Percentiles rank a stretch among this genome's conserved stretches.
These are phyloP conservation scores for Entelurus aequoreus DNA, from an alignment of 2,113 vertebrate genomes.

Conservation along the genomic window DNA sequence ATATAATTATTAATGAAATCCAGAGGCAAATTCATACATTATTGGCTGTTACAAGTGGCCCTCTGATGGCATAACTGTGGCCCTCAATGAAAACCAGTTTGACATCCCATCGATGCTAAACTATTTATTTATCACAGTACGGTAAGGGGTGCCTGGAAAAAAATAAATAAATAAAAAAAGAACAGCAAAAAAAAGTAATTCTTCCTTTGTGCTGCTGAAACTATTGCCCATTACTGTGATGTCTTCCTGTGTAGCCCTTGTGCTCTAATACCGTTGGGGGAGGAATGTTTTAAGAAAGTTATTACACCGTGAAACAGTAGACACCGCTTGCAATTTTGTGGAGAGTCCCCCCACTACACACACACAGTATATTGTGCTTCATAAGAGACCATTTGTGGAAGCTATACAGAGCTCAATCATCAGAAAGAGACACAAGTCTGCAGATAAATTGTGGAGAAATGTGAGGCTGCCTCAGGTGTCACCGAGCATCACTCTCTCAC, in stretches of 20 bases:
- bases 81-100: too few species aligned
- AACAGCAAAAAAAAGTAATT: neutral
- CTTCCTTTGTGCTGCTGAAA: neutral
- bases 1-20: too few species aligned
- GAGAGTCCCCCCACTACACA: slow-evolving; percentile 75
- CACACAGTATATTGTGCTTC: slow-evolving; percentile 87
- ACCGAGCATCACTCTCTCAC: slow-evolving; percentile 79
- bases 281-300: slow-evolving; percentile 72
- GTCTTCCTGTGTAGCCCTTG: neutral
- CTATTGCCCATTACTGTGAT: neutral
- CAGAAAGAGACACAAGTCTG: slow-evolving; percentile 82
- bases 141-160: neutral
- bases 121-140: neutral
- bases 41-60: too few species aligned
- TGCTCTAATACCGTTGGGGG: neutral
- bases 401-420: slow-evolving; percentile 91
- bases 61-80: too few species aligned
- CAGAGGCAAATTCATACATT: too few species aligned
- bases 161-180: neutral
- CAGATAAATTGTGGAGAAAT: slow-evolving; percentile 86
- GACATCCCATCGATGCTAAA: neutral
- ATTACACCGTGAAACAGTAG: slow-evolving; percentile 86
- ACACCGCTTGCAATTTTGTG: slow-evolving; percentile 81
- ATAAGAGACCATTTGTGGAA: slow-evolving; percentile 89
- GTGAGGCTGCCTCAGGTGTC: slow-evolving; percentile 77